phyloP scores from a whole-genome alignment of 2,888 invertebrate species.

The Rotaria socialis region DNA sequence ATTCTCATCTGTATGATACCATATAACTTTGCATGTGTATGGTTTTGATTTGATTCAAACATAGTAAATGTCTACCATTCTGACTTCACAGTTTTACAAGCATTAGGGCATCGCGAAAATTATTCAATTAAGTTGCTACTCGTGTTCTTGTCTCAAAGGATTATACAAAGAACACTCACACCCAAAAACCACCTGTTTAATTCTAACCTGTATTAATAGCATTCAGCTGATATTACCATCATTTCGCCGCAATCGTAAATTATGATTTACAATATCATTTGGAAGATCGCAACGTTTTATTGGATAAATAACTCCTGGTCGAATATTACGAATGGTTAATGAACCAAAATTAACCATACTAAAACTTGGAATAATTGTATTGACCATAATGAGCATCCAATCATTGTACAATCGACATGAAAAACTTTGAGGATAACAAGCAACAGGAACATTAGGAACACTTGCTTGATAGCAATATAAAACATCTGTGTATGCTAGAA shows the following conservation, averaged over 20 bases:
- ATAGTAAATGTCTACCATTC: no score
- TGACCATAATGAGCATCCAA: neutral
- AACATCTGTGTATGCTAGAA: neutral
- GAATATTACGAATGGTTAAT: neutral
- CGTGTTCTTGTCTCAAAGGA: no score
- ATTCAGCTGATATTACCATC: neutral
- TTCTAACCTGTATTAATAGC: neutral
- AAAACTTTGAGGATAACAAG: neutral
- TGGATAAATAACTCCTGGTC: neutral
- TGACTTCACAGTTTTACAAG: no score
- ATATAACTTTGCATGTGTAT: no score
- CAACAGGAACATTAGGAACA: neutral
- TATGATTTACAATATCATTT: neutral
- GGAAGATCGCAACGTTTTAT: neutral
- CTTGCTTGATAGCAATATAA: neutral
- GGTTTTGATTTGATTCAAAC: no score
- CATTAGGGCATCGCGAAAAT: no score
- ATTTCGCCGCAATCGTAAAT: neutral
- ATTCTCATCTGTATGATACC: no score
- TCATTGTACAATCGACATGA: neutral
- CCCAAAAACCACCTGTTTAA: neutral
- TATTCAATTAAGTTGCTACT: no score
- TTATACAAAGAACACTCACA: neutral
- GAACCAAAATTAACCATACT: neutral
- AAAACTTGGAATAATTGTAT: neutral